These are phyloP conservation scores for Allophyes oxyacanthae DNA, from an alignment of 2,888 invertebrate species.

Conservation along the genomic window DNA sequence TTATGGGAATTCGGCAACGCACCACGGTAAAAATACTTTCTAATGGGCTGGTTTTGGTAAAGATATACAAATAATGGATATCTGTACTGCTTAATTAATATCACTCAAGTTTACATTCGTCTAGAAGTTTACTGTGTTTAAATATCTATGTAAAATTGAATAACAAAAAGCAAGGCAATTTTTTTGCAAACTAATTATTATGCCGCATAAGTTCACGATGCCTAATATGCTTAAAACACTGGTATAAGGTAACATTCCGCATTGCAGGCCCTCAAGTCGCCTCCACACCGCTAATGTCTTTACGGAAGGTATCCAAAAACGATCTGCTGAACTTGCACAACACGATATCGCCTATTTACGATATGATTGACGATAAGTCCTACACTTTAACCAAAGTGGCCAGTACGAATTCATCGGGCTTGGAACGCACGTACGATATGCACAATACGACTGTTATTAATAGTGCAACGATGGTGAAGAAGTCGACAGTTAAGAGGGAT, in stretches of 20 bases:
- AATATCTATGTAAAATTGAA: too few relatives aligned
- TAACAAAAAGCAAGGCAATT: too few relatives aligned
- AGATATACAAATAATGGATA: too few relatives aligned
- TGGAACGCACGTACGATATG: conserved; percentile 71
- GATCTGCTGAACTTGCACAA: conserved; percentile 76
- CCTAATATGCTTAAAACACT: conserved; percentile 11
- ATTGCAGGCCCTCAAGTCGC: conserved; percentile 75
- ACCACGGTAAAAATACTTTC: too few relatives aligned
- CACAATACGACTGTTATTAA: conserved; percentile 75
- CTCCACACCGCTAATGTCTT: conserved; percentile 78
- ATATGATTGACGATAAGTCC: conserved; percentile 75
- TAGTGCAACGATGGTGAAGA: conserved; percentile 77
- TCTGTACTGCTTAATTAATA: too few relatives aligned
- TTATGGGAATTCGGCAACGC: not conserved
- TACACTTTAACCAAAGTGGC: conserved; percentile 70
- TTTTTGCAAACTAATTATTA: too few relatives aligned
- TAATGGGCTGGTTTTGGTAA: too few relatives aligned
- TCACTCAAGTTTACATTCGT: too few relatives aligned
- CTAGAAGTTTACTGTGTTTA: too few relatives aligned
- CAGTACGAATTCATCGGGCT: conserved; percentile 52
- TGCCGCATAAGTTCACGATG: too few relatives aligned
- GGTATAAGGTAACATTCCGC: conserved; percentile 24
- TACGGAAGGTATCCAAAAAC: conserved; percentile 66
- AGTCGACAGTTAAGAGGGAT: conserved; percentile 73
- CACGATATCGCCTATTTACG: conserved; percentile 85